Percentiles rank a stretch among this genome's conserved stretches.
Conservation (phyloP, 1,140 invertebrate genomes). For the Lucilia sericata region DNA sequence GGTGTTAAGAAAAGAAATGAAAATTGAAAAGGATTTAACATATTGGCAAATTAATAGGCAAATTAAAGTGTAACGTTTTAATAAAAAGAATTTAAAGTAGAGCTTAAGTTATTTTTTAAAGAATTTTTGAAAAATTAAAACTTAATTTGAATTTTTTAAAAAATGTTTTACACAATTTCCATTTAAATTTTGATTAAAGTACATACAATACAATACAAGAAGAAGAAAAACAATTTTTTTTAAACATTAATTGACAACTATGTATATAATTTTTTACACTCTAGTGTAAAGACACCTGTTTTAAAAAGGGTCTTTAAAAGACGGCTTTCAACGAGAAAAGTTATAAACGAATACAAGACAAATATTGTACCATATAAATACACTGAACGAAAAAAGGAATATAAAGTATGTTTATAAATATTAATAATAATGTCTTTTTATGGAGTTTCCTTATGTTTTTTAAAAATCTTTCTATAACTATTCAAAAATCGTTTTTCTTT, state of each 20-base stretch:
- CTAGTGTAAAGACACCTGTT: neutral
- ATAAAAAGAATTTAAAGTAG: too few species aligned
- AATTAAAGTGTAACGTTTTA: too few species aligned
- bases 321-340: neutral
- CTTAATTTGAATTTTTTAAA: too few species aligned
- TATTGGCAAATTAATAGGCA: too few species aligned
- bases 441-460: neutral
- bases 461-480: slow-evolving; percentile 25
- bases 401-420: neutral
- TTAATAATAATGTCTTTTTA: neutral
- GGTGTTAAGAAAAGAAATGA: too few species aligned
- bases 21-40: too few species aligned
- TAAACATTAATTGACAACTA: slow-evolving; percentile 12
- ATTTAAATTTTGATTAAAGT: too few species aligned
- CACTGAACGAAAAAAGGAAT: neutral
- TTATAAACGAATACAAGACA: neutral
- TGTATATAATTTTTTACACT: neutral
- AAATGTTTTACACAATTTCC: too few species aligned
- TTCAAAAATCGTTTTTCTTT: slow-evolving; percentile 23
- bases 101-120: too few species aligned
- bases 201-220: too few species aligned
- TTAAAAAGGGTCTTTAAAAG: neutral
- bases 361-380: neutral
- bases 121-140: too few species aligned
- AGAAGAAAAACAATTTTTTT: neutral